Base-by-base conservation (phyloP, 2,888 invertebrate species). In the Endotricha flammealis region DNA sequence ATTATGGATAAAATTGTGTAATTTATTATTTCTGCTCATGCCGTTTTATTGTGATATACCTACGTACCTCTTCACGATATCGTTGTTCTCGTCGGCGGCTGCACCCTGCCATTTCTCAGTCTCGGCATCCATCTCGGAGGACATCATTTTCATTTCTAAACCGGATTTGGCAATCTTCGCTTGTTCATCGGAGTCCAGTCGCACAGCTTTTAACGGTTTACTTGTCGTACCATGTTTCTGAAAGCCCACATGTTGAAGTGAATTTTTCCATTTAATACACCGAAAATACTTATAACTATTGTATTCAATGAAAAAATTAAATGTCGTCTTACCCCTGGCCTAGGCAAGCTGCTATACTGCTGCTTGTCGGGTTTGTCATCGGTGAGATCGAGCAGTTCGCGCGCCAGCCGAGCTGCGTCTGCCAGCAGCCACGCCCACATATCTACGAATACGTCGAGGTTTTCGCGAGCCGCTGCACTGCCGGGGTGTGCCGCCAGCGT, bases 141-240 rank as follows among this genome's bases (percentile, higher is more conserved):
- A 87, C 70, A 96, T 94, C 80, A 97, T 89, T 85, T 99, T 99
- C 96, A 98, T 97, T 83, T 98, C 98, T 47, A 98, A 82, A 16
- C 98, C 98, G 34, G 97, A 93, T 81, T 98, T 98, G 3, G 98
- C 97, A 59, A 98, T 97, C 86, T 97, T 97, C 30, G 97, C 97
- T 87, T 98, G 97, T 68, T 98, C 98, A 83, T 98, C 97, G 32
- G 95, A 93, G 83, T 96, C 96, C 57, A 97, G 79, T 63, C 94
- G 90, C 28, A 94, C 95, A 32, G 98, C 94, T 83, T 97, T 96
- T 50, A 96, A 73, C 27, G 96, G 95, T 82, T 98, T 97, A 61
- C 94, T 93, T 31, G 97, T 97, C 39, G 96, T 95, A 47, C 98
- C 98, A 76, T 98, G 97, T 92, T 98, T 98, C 98, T 98, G 78